Evolutionary conservation across 2,113 vertebrate genomes (phyloP), one percentile per base, ranked within the genome.

Genomic region (Clarias macrocephalus): DNA sequence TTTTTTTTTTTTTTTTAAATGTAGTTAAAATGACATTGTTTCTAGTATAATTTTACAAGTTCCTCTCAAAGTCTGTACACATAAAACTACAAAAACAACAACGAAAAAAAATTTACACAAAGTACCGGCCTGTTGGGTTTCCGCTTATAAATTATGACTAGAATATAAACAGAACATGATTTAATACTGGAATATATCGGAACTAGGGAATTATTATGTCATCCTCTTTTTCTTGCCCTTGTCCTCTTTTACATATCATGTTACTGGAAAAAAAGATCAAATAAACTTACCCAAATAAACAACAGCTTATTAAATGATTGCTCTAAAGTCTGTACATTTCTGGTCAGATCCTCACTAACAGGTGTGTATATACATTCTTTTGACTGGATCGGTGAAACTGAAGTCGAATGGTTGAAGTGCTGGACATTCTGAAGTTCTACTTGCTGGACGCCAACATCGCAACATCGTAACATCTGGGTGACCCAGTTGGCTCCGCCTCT

Each of bases 281-380:
- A 94, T 94, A 93, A 94, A 94, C 93, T 94, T 95, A 94, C 92
- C 94, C 86, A 92, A 94, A 93, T 94, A 95, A 95, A 96, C 93
- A 94, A 95, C 95, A 95, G 88, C 92, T 93, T 93, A 92, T 81
- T 81, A 93, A 95, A 91, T 86, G 70, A 52, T 52, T 75, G 91
- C 93, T 90, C 86, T 93, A 94, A 93, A 95, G 94, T 96, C 95
- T 96, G 95, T 96, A 96, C 95, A 96, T 96, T 96, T 95, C 95
- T 94, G 92, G 94, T 95, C 94, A 95, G 93, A 93, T 93, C 93
- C 93, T 94, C 92, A 91, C 90, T 95, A 94, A 93, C 92, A 95
- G 96, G 96, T 94, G 94, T 93, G 92, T 99, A 99, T 99, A 98
- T 98, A 99, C 98, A 99, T 99, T 99, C 98, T 98, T 99, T 96